These are phyloP conservation scores for Sebastes dallii DNA, from an alignment of 2,797 vertebrate species.

Conservation along the genomic window DNA sequence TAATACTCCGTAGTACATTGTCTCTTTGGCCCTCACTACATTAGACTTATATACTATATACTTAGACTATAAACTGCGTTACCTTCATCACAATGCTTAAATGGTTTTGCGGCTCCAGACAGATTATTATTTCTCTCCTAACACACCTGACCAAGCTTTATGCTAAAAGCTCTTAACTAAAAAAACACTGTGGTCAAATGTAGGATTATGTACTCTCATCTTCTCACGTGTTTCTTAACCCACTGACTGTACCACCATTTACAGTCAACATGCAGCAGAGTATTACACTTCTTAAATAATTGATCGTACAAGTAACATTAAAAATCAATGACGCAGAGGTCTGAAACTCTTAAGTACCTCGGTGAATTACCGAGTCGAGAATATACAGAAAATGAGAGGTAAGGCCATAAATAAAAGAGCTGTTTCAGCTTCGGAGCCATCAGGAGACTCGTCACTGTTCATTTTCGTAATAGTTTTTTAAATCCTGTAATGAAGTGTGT, in stretches of 20 bases:
- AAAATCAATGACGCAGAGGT: not conserved
- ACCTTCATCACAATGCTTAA: accelerated
- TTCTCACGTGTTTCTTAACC: not conserved
- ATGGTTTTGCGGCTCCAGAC: no score
- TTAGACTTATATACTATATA: no score
- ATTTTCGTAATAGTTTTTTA: not conserved
- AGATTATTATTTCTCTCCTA: not conserved
- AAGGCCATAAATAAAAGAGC: not conserved
- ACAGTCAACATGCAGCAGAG: not conserved
- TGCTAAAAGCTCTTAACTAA: not conserved
- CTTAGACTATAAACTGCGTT: no score
- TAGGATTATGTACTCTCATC: not conserved
- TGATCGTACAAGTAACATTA: not conserved
- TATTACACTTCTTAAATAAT: not conserved
- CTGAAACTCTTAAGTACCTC: not conserved
- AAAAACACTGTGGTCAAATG: not conserved
- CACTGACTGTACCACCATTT: not conserved
- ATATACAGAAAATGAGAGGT: not conserved
- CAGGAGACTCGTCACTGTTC: not conserved
- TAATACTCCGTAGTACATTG: no score
- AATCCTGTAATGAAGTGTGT: not conserved
- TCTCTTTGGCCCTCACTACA: no score
- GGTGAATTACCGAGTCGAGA: not conserved
- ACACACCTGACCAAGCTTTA: not conserved
- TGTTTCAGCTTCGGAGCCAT: not conserved